Base-by-base conservation (phyloP, 2,797 vertebrate genomes). In the Crocodylus rhombifer region DNA sequence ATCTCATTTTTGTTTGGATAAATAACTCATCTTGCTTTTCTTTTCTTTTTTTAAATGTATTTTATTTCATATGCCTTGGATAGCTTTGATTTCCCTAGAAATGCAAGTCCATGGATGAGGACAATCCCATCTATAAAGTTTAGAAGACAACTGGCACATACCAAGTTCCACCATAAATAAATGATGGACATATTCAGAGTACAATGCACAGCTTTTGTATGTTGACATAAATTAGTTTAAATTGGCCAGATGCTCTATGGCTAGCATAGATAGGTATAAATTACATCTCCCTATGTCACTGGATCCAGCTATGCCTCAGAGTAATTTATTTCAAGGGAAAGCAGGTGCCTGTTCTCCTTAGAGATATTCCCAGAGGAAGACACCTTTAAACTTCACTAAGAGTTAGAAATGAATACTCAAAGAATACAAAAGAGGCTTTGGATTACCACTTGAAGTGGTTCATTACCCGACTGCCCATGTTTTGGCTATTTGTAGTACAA, bases 171-270 rank as follows among this genome's bases (percentile, higher is more conserved):
- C 77, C 61, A 90, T 77, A 88, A 94, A 90, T 87, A 91, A 92
- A 65, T 28, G 84, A 90, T 65, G 28, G 64, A 78, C 15, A 16
- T 64, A 87, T 92, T 93, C 62, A 65, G 93, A 91, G 51, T 82
- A 71, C 36, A 94, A 80, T 79, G 86, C 83, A 87, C 42, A 87
- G 33, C 83, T 91, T 71, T 87, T 65, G 23, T 88, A 94, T 94
- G 94, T 92, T 94, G 93, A 95, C 90, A 57, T 83, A 95, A 94
- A 94, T 88, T 87, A 82, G 25, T 90, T 91, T 94, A 96, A 96
- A 96, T 91, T 91, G 89, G 94, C 92, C 96, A 97, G 87, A 94
- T 97, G 94, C 60, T 94, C 82, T 89, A 75, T 96, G 88, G 89
- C 94, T 92, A 17, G 57, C 67, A 84, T 23, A 73, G 91, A 82